Evolutionary conservation across 2,113 vertebrate genomes (phyloP).

Genomic region (Nothocercus julius): DNA sequence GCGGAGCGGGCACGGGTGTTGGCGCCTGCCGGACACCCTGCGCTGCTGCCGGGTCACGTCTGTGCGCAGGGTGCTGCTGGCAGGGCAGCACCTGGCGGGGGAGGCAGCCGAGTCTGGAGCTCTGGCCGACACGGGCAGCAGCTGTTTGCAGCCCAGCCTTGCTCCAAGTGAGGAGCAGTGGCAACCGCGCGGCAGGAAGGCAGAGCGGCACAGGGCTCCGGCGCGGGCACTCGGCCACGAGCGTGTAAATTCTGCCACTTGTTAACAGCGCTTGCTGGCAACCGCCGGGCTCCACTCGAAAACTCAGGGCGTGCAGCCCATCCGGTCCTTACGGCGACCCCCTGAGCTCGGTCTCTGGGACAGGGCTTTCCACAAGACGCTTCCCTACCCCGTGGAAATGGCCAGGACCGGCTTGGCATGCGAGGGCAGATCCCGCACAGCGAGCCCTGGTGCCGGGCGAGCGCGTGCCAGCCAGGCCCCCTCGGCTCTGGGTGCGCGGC

Average conservation of each 20-base stretch:
- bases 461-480: rapidly evolving
- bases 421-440: rapidly evolving
- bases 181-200: not conserved
- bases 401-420: not conserved
- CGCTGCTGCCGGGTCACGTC: not conserved
- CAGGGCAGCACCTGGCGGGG: constrained; percentile 8
- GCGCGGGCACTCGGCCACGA: not conserved
- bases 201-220: not conserved
- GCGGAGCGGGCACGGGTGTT: constrained; percentile 10
- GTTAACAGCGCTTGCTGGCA: constrained; percentile 20
- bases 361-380: not conserved
- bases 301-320: not conserved
- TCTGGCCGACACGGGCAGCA: constrained; percentile 27
- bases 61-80: not conserved
- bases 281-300: not conserved
- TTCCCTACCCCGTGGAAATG: rapidly evolving
- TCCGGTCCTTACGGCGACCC: not conserved
- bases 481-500: not conserved
- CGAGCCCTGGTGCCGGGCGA: not conserved
- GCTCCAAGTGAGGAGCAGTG: constrained; percentile 61
- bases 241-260: constrained; percentile 33
- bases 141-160: constrained; percentile 56
- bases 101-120: constrained; percentile 36
- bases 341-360: not conserved
- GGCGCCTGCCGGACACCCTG: not conserved